Evolutionary conservation across 2,888 invertebrate genomes (phyloP).

Genomic region (Zonitis immaculata): DNA sequence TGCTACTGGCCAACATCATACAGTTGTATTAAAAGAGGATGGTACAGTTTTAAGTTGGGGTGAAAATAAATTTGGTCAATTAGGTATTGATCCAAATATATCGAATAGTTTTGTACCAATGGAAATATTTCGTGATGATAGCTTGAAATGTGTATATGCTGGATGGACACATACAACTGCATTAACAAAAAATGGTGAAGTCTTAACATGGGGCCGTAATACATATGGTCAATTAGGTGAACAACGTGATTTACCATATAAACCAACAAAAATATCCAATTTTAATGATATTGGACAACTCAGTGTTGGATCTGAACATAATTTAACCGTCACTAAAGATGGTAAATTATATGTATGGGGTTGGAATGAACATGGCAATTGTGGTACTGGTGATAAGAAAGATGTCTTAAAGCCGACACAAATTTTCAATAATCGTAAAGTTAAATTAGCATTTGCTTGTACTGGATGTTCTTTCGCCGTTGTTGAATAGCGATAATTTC

Average conservation of each 20-base stretch:
- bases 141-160: constrained; percentile 56
- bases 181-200: constrained; percentile 57
- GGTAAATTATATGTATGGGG: constrained; percentile 74
- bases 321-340: constrained; percentile 61
- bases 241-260: constrained; percentile 49
- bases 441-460: constrained; percentile 49
- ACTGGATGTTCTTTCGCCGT: constrained; percentile 54
- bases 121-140: constrained; percentile 55
- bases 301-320: constrained; percentile 75
- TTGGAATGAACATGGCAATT: constrained; percentile 88
- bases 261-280: constrained; percentile 49
- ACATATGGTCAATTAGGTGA: constrained; percentile 73
- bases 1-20: constrained; percentile 79
- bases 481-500: constrained; percentile 41
- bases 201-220: constrained; percentile 77
- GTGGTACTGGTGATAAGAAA: constrained; percentile 60
- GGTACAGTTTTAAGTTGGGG: constrained; percentile 72
- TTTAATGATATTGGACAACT: constrained; percentile 54
- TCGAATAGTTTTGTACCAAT: constrained; percentile 54
- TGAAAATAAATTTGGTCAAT: constrained; percentile 78
- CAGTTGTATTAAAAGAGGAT: constrained; percentile 54
- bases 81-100: constrained; percentile 56
- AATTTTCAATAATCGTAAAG: constrained; percentile 42
- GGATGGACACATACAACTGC: constrained; percentile 79
- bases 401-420: constrained; percentile 49